Base-by-base conservation (phyloP, 2,888 invertebrate genomes). In the Prosopocoilus inquinatus region DNA sequence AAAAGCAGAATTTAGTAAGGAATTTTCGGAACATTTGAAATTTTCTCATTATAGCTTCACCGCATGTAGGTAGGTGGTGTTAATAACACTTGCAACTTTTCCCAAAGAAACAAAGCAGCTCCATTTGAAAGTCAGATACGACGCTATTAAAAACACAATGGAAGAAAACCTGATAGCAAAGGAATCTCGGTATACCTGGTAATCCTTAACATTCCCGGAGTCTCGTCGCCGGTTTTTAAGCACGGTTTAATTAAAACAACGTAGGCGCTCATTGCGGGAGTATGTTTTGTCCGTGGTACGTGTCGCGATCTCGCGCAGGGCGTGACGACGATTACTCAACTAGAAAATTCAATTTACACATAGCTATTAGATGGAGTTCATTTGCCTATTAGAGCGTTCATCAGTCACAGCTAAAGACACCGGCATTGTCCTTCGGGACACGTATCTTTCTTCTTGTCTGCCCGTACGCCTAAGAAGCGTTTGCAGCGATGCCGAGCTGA, bases 311-410 rank as follows among this genome's bases (percentile, higher is more conserved):
- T 41, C 15, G 41, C 11, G 13, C 16, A 16, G 59, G 62, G 64
- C 69, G 66, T 68, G 69, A 64, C 69, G 66, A 63, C 61, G 68
- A 67, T 70, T 66, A 66, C 66, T 70, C 71, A 70, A 69, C 64
- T 67, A 69, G 71, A 70, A 72, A 71, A 72, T 72, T 70, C 70
- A 72, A 72, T 72, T 70, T 72, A 64, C 68, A 64, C 69, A 64
- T 57, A 57, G 63, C 67, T 61, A 69, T 70, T 70, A 68, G 64
- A 66, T 64, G 62, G 64, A 67, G 69, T 67, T 72, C 70, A 67
- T 70, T 70, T 70, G 67, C 68, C 68, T 69, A 68, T 69, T 69
- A 69, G 62, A 59, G 58, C 61, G 54, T 62, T 63, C 66, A 63
- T 67, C 68, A 63, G 64, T 66, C 67, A 64, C 41, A 41, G 12